Evolutionary conservation across 2,888 invertebrate species (phyloP), one percentile per base, ranked within the genome.

Genomic region (Stenolophus ochropezus): DNA sequence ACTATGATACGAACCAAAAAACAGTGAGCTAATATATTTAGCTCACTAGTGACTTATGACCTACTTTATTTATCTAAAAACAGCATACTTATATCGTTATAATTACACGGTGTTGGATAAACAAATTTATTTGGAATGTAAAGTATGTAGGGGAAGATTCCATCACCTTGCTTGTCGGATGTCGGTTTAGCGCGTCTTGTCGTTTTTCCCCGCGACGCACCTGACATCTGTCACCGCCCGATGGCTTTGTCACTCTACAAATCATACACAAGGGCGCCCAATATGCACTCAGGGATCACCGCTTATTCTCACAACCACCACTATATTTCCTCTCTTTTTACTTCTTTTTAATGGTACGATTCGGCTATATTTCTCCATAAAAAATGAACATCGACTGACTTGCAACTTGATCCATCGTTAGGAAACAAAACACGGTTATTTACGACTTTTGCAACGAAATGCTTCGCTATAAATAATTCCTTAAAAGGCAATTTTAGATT

Each of bases 181-280:
- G 61, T 61, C 27, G 25, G 27, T 61, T 61, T 61, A 23, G 4
- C 61, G 25, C 61, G 58, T 58, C 33, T 42, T 42, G 33, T 42
- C 33, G 33, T 56, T 56, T 53, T 56, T 56, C 11, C 56, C 20
- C 27, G 14, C 25, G 61, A 61, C 61, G 56, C 61, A 61, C 61
- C 61, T 61, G 61, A 61, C 61, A 61, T 27, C 61, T 25, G 61
- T 27, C 27, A 14, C 5, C 61, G 27, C 27, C 23, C 14, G 18
- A 58, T 58, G 4, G 56, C 56, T 21, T 21, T 21, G 56, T 58
- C 21, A 18, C 51, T 16, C 5, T n/a, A 58, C 56, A 58, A 58
- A 18, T 58, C 56, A 61, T 27, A 21, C 21, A 18, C 53, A 53
- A 18, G 20, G 8, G 18, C 4, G 33, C 33, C 33, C 33, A 42